phyloP scores from a whole-genome alignment of 2,888 invertebrate genomes.

The Leptogaster cylindrica region DNA sequence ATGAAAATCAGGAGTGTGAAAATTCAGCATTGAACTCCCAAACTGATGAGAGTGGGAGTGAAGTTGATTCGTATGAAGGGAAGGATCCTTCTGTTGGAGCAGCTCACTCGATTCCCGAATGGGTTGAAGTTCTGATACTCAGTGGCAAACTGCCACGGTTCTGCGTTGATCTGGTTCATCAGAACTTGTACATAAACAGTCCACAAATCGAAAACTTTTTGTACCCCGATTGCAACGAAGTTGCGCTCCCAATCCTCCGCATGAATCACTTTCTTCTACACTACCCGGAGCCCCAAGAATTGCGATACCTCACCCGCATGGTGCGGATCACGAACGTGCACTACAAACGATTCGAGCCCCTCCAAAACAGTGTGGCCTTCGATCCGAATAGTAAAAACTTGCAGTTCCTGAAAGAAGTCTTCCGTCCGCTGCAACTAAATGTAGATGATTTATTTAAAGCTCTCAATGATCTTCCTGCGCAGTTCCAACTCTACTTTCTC shows the following conservation, averaged over 20 bases:
- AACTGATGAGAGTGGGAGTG: constrained; percentile 35
- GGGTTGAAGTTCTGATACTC: constrained; percentile 71
- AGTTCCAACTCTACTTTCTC: constrained; percentile 56
- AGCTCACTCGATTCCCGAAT: constrained; percentile 64
- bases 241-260: constrained; percentile 68
- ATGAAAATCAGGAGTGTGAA: constrained; percentile 43
- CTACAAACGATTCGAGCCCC: not conserved
- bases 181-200: constrained; percentile 69
- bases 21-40: constrained; percentile 44
- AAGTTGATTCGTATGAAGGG: constrained; percentile 49
- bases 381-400: constrained; percentile 53
- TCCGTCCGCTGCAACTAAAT: constrained; percentile 50
- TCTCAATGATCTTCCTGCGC: constrained; percentile 53
- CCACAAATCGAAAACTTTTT: constrained; percentile 76
- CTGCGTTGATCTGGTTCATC: constrained; percentile 73
- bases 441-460: constrained; percentile 51
- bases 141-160: constrained; percentile 69
- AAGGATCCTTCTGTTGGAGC: too few relatives aligned
- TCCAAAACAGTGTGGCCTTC: constrained; percentile 46
- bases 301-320: constrained; percentile 57
- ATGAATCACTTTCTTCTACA: constrained; percentile 65
- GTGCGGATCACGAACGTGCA: constrained; percentile 56
- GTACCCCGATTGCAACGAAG: constrained; percentile 67
- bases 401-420: constrained; percentile 52
- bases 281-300: constrained; percentile 51